Evolutionary conservation across 2,113 vertebrate genomes (phyloP), one percentile per base, ranked within the genome.

Genomic region (Sus scrofa): DNA sequence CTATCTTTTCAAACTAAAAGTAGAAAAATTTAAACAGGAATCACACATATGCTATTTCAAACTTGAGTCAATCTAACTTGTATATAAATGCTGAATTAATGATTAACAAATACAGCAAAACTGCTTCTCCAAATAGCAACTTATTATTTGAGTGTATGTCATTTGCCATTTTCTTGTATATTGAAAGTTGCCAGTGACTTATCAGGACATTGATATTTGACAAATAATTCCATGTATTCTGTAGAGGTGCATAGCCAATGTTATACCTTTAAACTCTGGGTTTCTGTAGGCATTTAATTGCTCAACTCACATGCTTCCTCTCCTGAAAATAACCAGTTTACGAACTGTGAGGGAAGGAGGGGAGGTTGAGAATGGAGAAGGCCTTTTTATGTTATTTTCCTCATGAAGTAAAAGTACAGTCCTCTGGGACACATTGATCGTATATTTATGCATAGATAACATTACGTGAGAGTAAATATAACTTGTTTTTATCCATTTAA

Each of bases 401-500:
- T 87, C n/a, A 77, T 3, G 92, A 92, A 91, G 78, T 74, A 39
- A 88, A 89, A 54, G 3, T 65, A n/a, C 9, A 65, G 14, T 70
- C 82, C 68, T 94, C 13, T 70, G 32, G 63, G 63, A 39, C 20
- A 89, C 27, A 75, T 15, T 68, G 12, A 65, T 96, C 78, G 77
- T 44, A 20, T 89, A 75, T 94, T 78, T 87, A 86, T 62, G 1
- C 20, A 70, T 26, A 88, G 95, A 37, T 34, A 93, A 86, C 68
- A 13, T 79, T 91, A 89, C 75, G 1, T 91, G 22, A 91, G 15
- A 54, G 3, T 96, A 85, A 56, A 3, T 78, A 60, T 78, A 94
- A 4, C 6, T 12, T 56, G 16, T 87, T 37, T 90, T 87, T 10
- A 78, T 39, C n/a, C 65, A 93, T 96, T 95, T 73, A 91, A 96